Evolutionary conservation across 2,797 vertebrate species (phyloP), one percentile per base, ranked within the genome.

Genomic region (Muraenolepis orangiensis): DNA sequence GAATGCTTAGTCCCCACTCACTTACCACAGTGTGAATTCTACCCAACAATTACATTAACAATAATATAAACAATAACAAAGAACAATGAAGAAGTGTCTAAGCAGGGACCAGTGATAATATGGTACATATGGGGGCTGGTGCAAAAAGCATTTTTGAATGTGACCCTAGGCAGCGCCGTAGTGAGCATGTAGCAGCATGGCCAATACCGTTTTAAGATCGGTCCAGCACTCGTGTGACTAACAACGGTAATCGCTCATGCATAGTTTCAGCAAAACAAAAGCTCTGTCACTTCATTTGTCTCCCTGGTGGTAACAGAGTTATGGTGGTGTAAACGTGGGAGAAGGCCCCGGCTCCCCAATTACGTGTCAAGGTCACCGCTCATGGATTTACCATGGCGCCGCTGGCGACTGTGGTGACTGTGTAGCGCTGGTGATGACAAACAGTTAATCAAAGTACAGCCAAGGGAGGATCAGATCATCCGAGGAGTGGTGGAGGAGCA

Each of bases 341-440:
- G 85, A 83, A 70, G 66, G 76, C 51, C 11, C 74, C 82, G 12
- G 31, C 72, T 6, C 73, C 81, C 72, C 79, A 83, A 87, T 85
- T 83, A 83, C 38, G 70, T 78, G 28, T 81, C 87, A 89, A 90
- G 87, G 87, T 86, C 83, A 82, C 73, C 70, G 72, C 76, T 81
- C 86, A 89, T 91, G 87, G 89, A 91, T 91, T 90, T 86, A 78
- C 81, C 87, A 90, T 90, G 88, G 77, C 82, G 87, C 85, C 85
- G 78, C 73, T 88, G 83, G 77, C 74, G 83, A 83, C 79, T 90
- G 79, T 88, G 88, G 85, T 79, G n/a, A n/a, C 42, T 8, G 80
- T 70, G 8, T 26, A 69, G 79, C 78, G 66, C 75, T 79, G 72
- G 69, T 69, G 81, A 85, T 86, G 79, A 88, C 86, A 75, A 87